Evolutionary conservation across 2,113 vertebrate species (phyloP).

Genomic region (Furnarius figulus): DNA sequence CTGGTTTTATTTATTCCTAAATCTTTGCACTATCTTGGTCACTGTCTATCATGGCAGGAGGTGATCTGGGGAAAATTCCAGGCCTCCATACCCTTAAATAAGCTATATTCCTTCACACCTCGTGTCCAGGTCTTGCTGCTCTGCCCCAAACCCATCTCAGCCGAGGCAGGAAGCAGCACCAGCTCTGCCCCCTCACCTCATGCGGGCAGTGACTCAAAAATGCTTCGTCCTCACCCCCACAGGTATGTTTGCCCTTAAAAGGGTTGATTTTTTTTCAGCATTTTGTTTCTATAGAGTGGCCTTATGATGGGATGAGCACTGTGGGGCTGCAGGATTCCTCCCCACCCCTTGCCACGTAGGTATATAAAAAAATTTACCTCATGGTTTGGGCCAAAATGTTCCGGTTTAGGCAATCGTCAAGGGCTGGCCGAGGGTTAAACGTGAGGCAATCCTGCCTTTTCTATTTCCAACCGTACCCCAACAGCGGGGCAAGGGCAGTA

Average conservation of each 20-base stretch:
- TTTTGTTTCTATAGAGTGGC: background rate
- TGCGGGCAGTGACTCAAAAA: fast-evolving
- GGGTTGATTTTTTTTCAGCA: fast-evolving
- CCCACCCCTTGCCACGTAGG: background rate
- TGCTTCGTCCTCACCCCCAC: background rate
- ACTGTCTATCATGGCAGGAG: background rate
- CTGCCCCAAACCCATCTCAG: background rate
- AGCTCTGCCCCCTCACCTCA: background rate
- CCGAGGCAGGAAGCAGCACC: background rate
- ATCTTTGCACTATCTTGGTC: background rate
- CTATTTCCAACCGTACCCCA: background rate
- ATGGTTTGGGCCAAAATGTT: background rate
- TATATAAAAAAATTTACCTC: background rate
- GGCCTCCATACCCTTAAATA: background rate
- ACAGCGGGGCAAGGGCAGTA: background rate
- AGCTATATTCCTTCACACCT: background rate
- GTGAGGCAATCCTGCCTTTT: fast-evolving
- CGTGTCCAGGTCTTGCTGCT: background rate
- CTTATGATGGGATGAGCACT: background rate
- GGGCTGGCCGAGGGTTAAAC: background rate
- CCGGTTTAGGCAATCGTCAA: background rate
- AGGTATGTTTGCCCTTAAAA: background rate
- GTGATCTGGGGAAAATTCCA: background rate
- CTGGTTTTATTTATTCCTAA: background rate
- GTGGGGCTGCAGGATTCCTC: background rate